Evolutionary conservation across 2,888 invertebrate genomes (phyloP).

Genomic region (Brenthis hecate): DNA sequence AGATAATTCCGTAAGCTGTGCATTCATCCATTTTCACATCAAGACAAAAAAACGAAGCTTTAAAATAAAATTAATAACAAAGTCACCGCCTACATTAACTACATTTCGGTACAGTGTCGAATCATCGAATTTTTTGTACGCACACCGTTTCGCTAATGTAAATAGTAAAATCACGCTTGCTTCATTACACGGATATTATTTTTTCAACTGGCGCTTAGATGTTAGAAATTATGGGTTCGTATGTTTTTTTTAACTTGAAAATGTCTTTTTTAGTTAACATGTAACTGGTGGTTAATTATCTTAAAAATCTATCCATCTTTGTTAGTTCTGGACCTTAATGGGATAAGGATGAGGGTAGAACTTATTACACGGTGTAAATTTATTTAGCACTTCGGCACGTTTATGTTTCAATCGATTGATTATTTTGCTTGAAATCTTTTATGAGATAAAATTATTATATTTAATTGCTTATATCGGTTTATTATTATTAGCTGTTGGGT

Average conservation of each 20-base stretch:
- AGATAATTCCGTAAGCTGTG: too few relatives aligned
- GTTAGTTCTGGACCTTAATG: slow-evolving; percentile 7
- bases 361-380: slow-evolving; percentile 26
- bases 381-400: slow-evolving; percentile 7
- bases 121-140: slow-evolving; percentile 19
- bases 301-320: slow-evolving; percentile 20
- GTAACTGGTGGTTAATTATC: slow-evolving; percentile 2
- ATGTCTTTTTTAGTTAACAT: slow-evolving; percentile 1
- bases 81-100: slow-evolving; percentile 2
- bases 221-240: slow-evolving; percentile 20
- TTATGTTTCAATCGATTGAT: slow-evolving; percentile 5
- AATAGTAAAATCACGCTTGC: slow-evolving; percentile 44
- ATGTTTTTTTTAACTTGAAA: slow-evolving; percentile 1
- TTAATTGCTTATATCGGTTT: neutral
- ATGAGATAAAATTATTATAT: slow-evolving; percentile 3
- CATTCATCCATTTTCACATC: neutral
- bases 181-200: slow-evolving; percentile 44
- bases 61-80: slow-evolving; percentile 17
- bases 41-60: neutral
- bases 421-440: slow-evolving; percentile 3
- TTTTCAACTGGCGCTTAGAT: slow-evolving; percentile 34
- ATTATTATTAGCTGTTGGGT: too few relatives aligned
- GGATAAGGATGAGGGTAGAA: slow-evolving; percentile 6
- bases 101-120: slow-evolving; percentile 9
- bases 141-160: slow-evolving; percentile 37